Base-by-base conservation (phyloP, 2,797 vertebrate genomes). In the Labroides dimidiatus region DNA sequence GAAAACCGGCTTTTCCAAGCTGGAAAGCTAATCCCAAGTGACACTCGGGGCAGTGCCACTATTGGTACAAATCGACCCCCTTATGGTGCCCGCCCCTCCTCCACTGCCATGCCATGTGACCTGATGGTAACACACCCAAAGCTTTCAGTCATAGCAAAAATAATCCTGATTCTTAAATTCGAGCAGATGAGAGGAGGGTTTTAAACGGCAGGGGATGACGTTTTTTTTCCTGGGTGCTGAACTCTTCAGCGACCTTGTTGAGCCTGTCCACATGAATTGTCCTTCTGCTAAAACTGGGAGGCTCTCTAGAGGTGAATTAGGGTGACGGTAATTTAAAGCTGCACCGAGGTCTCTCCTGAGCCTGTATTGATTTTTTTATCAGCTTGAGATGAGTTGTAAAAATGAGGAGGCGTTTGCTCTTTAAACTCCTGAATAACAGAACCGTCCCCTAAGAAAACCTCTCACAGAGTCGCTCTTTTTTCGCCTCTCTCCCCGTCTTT, bases 11-110 rank as follows among this genome's bases (percentile, higher is more conserved):
- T 79, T 30, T 88, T 85, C 80, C 81, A 84, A 81, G 64, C 80
- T 69, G 72, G 83, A 74, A 87, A 86, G 55, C 80, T 93, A 93
- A 96, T 92, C 78, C 14, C 71, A 87, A 89, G 91, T 91, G 95
- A 95, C 95, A 95, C 76, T 55, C 78, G 80, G 81, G 81, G 82
- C 65, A 85, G 86, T 91, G 91, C 85, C 66, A 69, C 68, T 67
- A 76, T 78, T 64, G 65, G 71, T 78, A 77, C 64, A 21, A 30
- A 61, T 67, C 65, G 30, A 67, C 75, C 67, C 52, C 58, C 63
- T 73, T 33, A 50, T 64, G 69, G 53, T 53, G 0, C 55, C 62
- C 51, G 45, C 23, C 49, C 64, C 48, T 67, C 77, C 77, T 69
- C 68, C 30, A 44, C 50, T 64, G 1, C 59, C 12, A 93, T 85